Base-by-base conservation (phyloP, 1,140 invertebrate species). In the Pogonomyrmex californicus region DNA sequence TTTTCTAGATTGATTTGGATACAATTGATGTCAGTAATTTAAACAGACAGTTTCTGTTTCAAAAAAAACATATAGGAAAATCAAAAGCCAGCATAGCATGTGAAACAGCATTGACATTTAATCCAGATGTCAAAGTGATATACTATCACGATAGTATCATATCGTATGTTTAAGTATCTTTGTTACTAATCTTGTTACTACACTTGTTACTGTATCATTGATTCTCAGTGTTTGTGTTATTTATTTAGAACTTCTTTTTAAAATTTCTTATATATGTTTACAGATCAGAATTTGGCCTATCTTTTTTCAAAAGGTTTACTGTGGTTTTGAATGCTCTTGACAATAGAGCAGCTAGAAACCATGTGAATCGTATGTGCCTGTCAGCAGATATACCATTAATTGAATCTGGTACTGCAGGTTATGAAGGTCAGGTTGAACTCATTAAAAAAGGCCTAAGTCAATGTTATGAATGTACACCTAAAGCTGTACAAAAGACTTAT, bases 21-120 rank as follows among this genome's bases (percentile, higher is more conserved):
- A 99, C 99, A 3, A 99, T 99, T 93, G 99, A 99, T 96, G 98
- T 99, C n/a, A 99, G 98, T 95, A 99, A 99, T 94, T 96, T 99
- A 51, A 99, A 99, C 94, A 96, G 99, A 17, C 99, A 99, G 94
- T 99, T 99, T 95, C 95, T 99, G 3, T 99, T 99, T 94, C 98
- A 99, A 93, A 99, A 99, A 92, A 97, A 99, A 93, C 99, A 99
- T 97, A 99, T 99, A 87, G 99, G 99, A 4, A 99, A 99, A 95
- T 98, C 99, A 2, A 99, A 99, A 96, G 97, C 98, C 1, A 95
- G 96, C 54, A 98, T 98, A 65, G 99, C 99, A 0, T 97, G 97
- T 85, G 98, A 99, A 94, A 99, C 98, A 93, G 98, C 98, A 14
- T 95, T 99, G 4, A 96, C 96, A 90, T 99, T 99, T 92, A 99